phyloP scores from a whole-genome alignment of 2,888 invertebrate species.

The Cataglyphis cursor region DNA sequence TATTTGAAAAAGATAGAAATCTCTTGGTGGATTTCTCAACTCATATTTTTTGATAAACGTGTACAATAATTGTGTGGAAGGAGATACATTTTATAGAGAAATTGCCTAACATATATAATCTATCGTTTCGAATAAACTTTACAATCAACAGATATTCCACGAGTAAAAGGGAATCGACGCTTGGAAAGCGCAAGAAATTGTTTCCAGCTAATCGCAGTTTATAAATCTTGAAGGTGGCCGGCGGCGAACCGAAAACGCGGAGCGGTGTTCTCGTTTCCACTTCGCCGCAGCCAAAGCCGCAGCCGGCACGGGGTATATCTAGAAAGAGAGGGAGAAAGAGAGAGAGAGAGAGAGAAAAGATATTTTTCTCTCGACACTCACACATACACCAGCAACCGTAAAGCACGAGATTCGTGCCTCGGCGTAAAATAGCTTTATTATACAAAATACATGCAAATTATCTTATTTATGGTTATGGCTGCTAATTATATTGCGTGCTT shows the following conservation, averaged over 20 bases:
- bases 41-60: neutral
- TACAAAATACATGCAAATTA: constrained; percentile 84
- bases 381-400: constrained; percentile 61
- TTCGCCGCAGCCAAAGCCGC: constrained; percentile 30
- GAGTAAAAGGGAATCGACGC: constrained; percentile 16
- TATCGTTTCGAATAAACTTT: constrained; percentile 9
- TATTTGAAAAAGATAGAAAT: neutral
- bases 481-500: constrained; percentile 83
- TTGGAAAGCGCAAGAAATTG: constrained; percentile 32
- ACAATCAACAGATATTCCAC: neutral
- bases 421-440: constrained; percentile 83
- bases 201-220: constrained; percentile 65
- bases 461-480: constrained; percentile 83
- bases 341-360: constrained; percentile 9
- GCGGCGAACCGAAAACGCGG: constrained; percentile 64
- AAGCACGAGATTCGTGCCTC: constrained; percentile 78
- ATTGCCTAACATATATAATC: neutral
- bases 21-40: neutral
- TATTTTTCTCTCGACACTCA: constrained; percentile 13
- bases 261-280: constrained; percentile 65
- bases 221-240: constrained; percentile 57
- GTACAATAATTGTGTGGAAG: neutral
- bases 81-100: neutral
- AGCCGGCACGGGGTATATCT: constrained; percentile 33
- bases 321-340: constrained; percentile 46